Conservation (phyloP, 2,797 vertebrate genomes). For the Xenopus petersii region DNA sequence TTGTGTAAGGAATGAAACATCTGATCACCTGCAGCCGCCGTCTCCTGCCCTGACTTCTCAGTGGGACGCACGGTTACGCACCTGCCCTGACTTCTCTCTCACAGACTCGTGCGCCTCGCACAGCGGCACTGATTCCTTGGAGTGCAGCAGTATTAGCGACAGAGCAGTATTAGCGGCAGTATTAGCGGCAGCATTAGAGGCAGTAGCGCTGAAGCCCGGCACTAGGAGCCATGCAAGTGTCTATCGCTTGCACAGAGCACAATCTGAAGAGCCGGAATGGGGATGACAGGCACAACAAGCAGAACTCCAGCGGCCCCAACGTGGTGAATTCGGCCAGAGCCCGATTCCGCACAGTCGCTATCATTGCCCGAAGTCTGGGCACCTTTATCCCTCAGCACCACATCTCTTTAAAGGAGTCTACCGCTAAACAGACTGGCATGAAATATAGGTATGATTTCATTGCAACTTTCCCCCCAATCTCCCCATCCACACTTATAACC, state of each 20-base stretch:
- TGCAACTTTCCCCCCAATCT: too few species aligned
- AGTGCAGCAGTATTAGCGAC: too few species aligned
- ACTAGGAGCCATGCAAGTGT: slow-evolving; percentile 89
- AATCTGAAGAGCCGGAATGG: slow-evolving; percentile 94
- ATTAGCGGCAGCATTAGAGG: too few species aligned
- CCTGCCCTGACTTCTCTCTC: too few species aligned
- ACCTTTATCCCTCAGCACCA: slow-evolving; percentile 93
- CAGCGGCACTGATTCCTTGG: too few species aligned
- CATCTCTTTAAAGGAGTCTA: slow-evolving; percentile 97
- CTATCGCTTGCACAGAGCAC: slow-evolving; percentile 97
- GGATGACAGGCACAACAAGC: slow-evolving; percentile 90
- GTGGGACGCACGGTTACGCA: too few species aligned
- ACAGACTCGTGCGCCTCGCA: too few species aligned
- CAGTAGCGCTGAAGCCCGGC: background rate
- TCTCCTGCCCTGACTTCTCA: too few species aligned
- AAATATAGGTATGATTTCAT: slow-evolving; percentile 86
- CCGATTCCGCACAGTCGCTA: slow-evolving; percentile 96
- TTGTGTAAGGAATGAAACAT: too few species aligned
- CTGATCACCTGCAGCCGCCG: too few species aligned
- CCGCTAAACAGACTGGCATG: slow-evolving; percentile 97
- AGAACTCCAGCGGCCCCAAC: slow-evolving; percentile 82
- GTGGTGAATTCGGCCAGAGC: slow-evolving; percentile 92
- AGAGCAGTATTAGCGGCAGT: too few species aligned
- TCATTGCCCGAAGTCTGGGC: slow-evolving; percentile 93
- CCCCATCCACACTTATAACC: too few species aligned